Evolutionary conservation across 1,140 invertebrate genomes (phyloP).

Genomic region (Leptoteleia sp.): DNA sequence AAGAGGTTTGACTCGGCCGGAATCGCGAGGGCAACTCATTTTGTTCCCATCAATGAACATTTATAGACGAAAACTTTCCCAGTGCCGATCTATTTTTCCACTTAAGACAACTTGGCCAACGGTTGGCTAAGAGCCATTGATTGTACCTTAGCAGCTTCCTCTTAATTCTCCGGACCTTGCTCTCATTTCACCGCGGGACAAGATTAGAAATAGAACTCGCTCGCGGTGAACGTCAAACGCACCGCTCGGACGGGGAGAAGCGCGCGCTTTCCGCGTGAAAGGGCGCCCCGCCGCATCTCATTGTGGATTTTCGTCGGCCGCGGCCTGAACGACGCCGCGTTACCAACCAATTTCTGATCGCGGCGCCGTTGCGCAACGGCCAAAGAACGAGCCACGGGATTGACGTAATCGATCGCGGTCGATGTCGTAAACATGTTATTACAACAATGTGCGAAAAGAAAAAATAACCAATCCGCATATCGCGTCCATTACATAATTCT

Average conservation of each 20-base stretch:
- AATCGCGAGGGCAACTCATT: too few relatives aligned
- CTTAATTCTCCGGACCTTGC: conserved; percentile 81
- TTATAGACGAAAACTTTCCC: conserved; percentile 56
- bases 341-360: conserved; percentile 54
- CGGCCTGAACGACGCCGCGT: neutral
- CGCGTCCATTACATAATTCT: conserved; percentile 35
- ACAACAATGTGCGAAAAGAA: conserved; percentile 61
- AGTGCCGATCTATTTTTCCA: conserved; percentile 77
- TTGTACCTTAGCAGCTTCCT: conserved; percentile 80
- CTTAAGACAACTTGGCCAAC: conserved; percentile 76
- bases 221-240: conserved; percentile 55
- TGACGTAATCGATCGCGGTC: conserved; percentile 59
- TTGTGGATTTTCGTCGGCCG: conserved; percentile 39
- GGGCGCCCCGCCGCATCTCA: conserved; percentile 30
- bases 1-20: too few relatives aligned
- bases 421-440: conserved; percentile 63
- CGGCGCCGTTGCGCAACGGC: conserved; percentile 34
- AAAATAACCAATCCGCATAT: conserved; percentile 50
- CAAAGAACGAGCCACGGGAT: conserved; percentile 53
- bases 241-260: conserved; percentile 49
- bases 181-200: conserved; percentile 79
- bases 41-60: conserved; percentile 60
- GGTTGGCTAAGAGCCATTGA: conserved; percentile 77
- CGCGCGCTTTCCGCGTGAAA: conserved; percentile 67
- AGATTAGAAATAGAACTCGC: conserved; percentile 76